phyloP scores from a whole-genome alignment of 2,797 vertebrate species.

The Coendou prehensilis region DNA sequence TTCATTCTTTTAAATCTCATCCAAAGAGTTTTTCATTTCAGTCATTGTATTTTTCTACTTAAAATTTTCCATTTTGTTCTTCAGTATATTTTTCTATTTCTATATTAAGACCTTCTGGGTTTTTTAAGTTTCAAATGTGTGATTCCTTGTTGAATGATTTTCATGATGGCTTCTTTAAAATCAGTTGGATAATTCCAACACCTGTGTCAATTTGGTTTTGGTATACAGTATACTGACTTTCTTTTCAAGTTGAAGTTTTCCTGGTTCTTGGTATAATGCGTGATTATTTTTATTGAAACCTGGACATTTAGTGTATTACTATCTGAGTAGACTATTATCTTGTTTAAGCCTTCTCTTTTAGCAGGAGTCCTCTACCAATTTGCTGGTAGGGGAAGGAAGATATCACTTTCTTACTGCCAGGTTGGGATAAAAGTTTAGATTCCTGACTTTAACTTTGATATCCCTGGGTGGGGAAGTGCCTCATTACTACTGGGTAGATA shows the following conservation, averaged over 20 bases:
- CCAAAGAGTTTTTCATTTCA: constrained; percentile 40
- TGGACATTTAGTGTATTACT: constrained; percentile 51
- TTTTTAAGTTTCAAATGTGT: constrained; percentile 8
- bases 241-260: constrained; percentile 60
- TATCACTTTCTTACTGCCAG: neutral
- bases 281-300: constrained; percentile 45
- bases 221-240: neutral
- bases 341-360: constrained; percentile 32
- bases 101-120: neutral
- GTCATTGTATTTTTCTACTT: constrained; percentile 9
- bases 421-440: constrained; percentile 31
- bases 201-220: constrained; percentile 17
- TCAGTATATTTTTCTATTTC: constrained; percentile 10
- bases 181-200: constrained; percentile 8
- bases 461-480: neutral
- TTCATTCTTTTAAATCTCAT: constrained; percentile 20
- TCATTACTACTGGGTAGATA: neutral
- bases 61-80: neutral
- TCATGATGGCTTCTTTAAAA: constrained; percentile 32
- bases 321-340: neutral
- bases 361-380: neutral
- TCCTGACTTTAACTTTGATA: constrained; percentile 30
- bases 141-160: constrained; percentile 38
- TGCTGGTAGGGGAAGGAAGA: neutral
- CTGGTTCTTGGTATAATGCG: neutral